Evolutionary conservation across 2,888 invertebrate genomes (phyloP).

Genomic region (Odontothrips loti): DNA sequence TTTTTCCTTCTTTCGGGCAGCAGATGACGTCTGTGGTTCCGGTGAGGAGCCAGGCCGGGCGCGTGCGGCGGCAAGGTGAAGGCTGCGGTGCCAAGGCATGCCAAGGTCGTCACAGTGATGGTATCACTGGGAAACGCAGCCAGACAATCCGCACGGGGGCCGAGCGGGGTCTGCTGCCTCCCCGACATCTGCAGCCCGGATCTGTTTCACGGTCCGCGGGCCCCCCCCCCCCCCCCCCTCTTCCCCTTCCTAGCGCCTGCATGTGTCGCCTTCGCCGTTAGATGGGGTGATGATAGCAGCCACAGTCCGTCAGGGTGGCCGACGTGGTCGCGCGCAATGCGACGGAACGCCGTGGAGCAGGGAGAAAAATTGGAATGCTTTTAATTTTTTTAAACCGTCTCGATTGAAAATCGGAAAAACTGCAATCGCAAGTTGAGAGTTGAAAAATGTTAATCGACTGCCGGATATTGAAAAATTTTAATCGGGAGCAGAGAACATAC

Average conservation of each 20-base stretch:
- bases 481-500: too few species aligned
- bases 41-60: background rate
- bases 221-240: background rate
- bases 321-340: too few species aligned
- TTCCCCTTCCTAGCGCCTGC: background rate
- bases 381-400: too few species aligned
- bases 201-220: background rate
- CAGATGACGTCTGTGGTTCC: background rate
- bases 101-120: conserved; percentile 1
- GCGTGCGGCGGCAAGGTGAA: conserved; percentile 7
- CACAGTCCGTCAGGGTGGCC: too few species aligned
- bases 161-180: background rate
- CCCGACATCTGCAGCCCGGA: background rate
- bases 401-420: too few species aligned
- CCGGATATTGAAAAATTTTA: too few species aligned
- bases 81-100: conserved; percentile 3
- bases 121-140: conserved; percentile 2
- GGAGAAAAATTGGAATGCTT: too few species aligned
- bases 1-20: background rate
- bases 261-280: background rate
- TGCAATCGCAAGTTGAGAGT: too few species aligned
- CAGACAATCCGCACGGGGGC: background rate
- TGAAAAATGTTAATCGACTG: too few species aligned
- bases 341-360: too few species aligned
- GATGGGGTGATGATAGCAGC: too few species aligned